phyloP scores from a whole-genome alignment of 2,888 invertebrate genomes.

The Dynastes maya region DNA sequence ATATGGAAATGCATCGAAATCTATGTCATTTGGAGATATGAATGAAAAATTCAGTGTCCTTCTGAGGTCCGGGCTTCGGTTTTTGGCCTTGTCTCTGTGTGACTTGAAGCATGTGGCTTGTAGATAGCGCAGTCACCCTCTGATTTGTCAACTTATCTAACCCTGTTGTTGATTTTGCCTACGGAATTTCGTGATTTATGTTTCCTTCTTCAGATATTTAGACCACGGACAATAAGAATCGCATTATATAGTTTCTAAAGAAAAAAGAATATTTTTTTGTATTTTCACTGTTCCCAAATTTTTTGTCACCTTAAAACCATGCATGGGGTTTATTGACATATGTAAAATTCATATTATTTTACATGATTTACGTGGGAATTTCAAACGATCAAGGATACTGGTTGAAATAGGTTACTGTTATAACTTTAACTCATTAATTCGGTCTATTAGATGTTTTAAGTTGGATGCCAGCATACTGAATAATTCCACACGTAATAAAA shows the following conservation, averaged over 20 bases:
- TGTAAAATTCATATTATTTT: too few species aligned
- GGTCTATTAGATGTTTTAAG: too few species aligned
- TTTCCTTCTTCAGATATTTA: slow-evolving; percentile 41
- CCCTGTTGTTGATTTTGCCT: slow-evolving; percentile 67
- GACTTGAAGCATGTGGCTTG: slow-evolving; percentile 63
- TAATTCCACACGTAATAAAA: too few species aligned
- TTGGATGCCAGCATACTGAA: too few species aligned
- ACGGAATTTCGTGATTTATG: slow-evolving; percentile 61
- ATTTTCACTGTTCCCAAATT: too few species aligned
- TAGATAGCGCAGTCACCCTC: slow-evolving; percentile 64
- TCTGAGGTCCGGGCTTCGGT: slow-evolving; percentile 60
- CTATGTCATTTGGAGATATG: slow-evolving; percentile 71
- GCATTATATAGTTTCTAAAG: background rate
- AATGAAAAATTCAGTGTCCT: slow-evolving; percentile 70
- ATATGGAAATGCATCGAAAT: slow-evolving; percentile 73
- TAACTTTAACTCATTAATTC: too few species aligned
- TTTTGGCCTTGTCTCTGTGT: slow-evolving; percentile 31
- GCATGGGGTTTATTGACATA: too few species aligned
- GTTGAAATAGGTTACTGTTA: too few species aligned
- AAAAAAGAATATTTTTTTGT: too few species aligned
- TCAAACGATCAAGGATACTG: too few species aligned
- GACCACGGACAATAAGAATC: slow-evolving; percentile 15
- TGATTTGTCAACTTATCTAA: slow-evolving; percentile 67
- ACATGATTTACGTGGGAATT: too few species aligned
- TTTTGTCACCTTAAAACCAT: too few species aligned